Evolutionary conservation across 2,113 vertebrate species (phyloP).

Genomic region (Oreochromis niloticus): DNA sequence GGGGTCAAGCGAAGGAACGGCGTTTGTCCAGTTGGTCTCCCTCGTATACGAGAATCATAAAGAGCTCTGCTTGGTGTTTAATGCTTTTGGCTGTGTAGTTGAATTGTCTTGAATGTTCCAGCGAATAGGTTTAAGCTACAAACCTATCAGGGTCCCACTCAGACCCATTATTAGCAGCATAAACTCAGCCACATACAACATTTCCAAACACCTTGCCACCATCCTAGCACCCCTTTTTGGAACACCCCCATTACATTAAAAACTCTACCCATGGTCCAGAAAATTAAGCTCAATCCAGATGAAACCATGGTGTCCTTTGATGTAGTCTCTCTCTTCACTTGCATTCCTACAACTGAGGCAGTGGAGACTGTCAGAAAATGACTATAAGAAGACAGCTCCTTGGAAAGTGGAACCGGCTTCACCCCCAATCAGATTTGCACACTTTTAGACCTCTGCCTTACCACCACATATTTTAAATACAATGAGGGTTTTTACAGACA

Average conservation of each 20-base stretch:
- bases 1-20: too few relatives aligned
- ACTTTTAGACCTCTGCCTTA: too few relatives aligned
- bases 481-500: too few relatives aligned
- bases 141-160: neutral
- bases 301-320: neutral
- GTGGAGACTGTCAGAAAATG: neutral
- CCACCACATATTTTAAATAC: too few relatives aligned
- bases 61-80: too few relatives aligned
- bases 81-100: too few relatives aligned
- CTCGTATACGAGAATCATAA: too few relatives aligned
- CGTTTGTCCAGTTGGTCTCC: too few relatives aligned
- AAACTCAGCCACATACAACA: neutral
- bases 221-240: neutral
- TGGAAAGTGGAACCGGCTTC: neutral
- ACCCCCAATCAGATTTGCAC: neutral
- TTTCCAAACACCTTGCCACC: neutral
- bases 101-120: too few relatives aligned
- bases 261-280: neutral
- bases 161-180: neutral
- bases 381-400: neutral
- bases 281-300: neutral
- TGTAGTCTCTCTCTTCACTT: neutral
- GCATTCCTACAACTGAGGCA: neutral
- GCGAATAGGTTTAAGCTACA: too few relatives aligned
- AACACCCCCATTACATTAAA: neutral